Conservation (phyloP, 2,113 vertebrate genomes). For the Macquaria australasica region DNA sequence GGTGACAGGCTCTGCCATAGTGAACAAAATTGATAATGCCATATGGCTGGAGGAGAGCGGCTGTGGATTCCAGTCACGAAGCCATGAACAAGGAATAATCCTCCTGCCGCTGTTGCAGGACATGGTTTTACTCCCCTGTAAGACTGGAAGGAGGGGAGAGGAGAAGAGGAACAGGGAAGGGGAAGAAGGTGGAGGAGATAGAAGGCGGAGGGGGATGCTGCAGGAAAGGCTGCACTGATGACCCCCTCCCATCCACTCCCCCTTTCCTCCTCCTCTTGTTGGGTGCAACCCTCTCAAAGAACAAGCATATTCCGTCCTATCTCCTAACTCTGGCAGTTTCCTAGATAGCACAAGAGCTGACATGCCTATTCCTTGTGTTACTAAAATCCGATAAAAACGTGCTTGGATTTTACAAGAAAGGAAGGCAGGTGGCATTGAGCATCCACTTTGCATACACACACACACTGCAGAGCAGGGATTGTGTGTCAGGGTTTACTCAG, state of each 20-base stretch:
- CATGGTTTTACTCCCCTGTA: conserved; percentile 56
- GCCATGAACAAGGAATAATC: conserved; percentile 71
- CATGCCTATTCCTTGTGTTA: conserved; percentile 17
- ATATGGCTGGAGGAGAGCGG: conserved; percentile 68
- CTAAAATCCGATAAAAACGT: conserved; percentile 30
- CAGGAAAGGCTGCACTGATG: conserved; percentile 40
- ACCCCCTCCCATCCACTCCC: not conserved
- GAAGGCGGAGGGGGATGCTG: conserved; percentile 43
- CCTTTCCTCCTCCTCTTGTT: not conserved
- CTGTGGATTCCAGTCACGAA: conserved; percentile 70
- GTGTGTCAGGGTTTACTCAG: conserved; percentile 33
- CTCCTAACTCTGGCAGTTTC: conserved; percentile 11
- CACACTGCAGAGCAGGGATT: conserved; percentile 29
- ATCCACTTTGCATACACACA: not conserved
- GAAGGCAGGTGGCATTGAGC: conserved; percentile 10
- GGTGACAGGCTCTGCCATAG: conserved; percentile 76
- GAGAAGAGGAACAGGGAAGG: conserved; percentile 1
- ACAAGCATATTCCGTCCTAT: not conserved
- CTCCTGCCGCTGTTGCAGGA: conserved; percentile 58
- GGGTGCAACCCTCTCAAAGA: conserved; percentile 16
- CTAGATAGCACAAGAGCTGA: conserved; percentile 40
- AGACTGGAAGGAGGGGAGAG: conserved; percentile 40
- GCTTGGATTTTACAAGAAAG: conserved; percentile 12
- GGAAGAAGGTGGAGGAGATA: conserved; percentile 14
- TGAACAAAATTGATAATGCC: conserved; percentile 76